These are phyloP conservation scores for Melanotus villosus DNA, from an alignment of 2,888 invertebrate genomes.

Conservation along the genomic window DNA sequence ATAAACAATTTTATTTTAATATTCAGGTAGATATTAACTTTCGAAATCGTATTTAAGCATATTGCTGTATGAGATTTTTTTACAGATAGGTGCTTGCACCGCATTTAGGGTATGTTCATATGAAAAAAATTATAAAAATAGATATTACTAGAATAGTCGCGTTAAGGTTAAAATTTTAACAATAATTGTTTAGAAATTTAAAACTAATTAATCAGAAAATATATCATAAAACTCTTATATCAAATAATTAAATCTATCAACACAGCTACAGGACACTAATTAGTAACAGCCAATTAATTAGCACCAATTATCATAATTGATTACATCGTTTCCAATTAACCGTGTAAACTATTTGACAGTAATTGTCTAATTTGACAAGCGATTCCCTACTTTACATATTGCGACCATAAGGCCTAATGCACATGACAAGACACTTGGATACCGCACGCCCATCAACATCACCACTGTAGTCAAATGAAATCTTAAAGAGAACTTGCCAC, in stretches of 20 bases:
- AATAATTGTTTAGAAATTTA: no score
- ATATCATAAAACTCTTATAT: not conserved
- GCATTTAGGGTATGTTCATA: no score
- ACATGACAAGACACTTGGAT: slow-evolving; percentile 36
- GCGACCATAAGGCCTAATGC: slow-evolving; percentile 46
- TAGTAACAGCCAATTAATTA: slow-evolving; percentile 67
- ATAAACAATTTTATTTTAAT: no score
- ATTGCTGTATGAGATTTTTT: no score
- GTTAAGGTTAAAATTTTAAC: no score
- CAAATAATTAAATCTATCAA: slow-evolving; percentile 40
- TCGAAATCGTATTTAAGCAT: no score
- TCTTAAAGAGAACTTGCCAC: slow-evolving; percentile 36
- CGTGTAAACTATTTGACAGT: slow-evolving; percentile 67
- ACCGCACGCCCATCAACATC: slow-evolving; percentile 37
- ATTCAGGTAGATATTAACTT: no score
- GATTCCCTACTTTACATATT: slow-evolving; percentile 49
- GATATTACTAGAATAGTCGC: no score
- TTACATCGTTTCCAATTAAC: slow-evolving; percentile 69
- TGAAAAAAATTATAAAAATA: no score
- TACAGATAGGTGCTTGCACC: no score
- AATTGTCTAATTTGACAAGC: slow-evolving; percentile 59
- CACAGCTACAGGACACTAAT: slow-evolving; percentile 43
- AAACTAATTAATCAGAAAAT: slow-evolving; percentile 12
- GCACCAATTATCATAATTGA: slow-evolving; percentile 68
- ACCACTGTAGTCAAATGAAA: slow-evolving; percentile 38